These are phyloP conservation scores for Arctopsyche grandis DNA, from an alignment of 1,140 invertebrate species.

Conservation along the genomic window DNA sequence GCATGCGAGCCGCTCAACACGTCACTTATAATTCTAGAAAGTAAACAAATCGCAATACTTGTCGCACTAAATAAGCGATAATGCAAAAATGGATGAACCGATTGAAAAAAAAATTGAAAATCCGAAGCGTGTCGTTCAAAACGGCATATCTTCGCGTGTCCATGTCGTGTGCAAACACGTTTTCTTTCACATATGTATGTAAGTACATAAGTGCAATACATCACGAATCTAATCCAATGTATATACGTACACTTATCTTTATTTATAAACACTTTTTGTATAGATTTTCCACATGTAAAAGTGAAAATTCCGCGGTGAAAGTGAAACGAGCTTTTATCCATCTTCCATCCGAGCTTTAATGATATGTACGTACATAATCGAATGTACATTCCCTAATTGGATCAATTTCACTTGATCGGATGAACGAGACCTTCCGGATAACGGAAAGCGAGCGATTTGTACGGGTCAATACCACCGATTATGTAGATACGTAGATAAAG, in stretches of 20 bases:
- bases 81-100: background rate
- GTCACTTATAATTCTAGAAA: too few relatives aligned
- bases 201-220: background rate
- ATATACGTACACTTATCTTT: background rate
- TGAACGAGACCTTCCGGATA: background rate
- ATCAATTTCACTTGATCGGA: slow-evolving; percentile 17
- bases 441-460: background rate
- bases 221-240: background rate
- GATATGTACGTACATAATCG: background rate
- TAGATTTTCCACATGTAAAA: slow-evolving; percentile 12
- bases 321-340: background rate
- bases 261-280: background rate
- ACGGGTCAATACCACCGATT: too few relatives aligned
- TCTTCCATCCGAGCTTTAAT: too few relatives aligned
- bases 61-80: background rate
- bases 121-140: background rate
- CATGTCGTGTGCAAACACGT: background rate
- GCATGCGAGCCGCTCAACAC: too few relatives aligned
- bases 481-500: too few relatives aligned
- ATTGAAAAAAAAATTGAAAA: background rate
- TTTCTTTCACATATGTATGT: background rate
- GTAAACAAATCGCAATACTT: background rate
- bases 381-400: slow-evolving; percentile 15
- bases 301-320: slow-evolving; percentile 29
- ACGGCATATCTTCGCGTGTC: background rate